phyloP scores from a whole-genome alignment of 2,797 vertebrate species.

The Macropus fuliginosus region DNA sequence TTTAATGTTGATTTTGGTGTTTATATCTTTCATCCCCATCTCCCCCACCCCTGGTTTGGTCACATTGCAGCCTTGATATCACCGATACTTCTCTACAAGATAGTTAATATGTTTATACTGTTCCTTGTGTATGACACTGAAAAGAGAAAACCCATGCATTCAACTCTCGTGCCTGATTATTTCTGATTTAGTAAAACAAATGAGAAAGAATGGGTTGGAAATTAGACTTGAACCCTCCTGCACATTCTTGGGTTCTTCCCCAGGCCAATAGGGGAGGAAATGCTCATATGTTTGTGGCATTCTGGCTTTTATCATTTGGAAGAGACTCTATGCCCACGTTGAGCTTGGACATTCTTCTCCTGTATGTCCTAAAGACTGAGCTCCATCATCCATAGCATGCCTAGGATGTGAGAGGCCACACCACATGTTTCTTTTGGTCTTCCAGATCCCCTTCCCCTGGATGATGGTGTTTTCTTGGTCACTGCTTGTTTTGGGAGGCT shows the following conservation, averaged over 20 bases:
- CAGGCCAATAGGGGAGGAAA: not conserved
- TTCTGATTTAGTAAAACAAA: slow-evolving; percentile 46
- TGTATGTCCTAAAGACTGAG: not conserved
- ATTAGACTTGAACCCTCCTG: not conserved
- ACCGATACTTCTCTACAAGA: not conserved
- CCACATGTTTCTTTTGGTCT: slow-evolving; percentile 1
- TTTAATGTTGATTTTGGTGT: not conserved
- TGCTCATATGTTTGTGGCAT: not conserved
- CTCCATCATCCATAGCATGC: not conserved
- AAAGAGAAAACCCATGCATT: slow-evolving; percentile 34
- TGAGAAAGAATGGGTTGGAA: slow-evolving; percentile 26
- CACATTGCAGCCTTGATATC: not conserved
- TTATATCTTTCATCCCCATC: not conserved
- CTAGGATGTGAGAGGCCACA: not conserved
- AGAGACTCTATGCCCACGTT: not conserved
- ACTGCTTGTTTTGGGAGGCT: slow-evolving; percentile 2
- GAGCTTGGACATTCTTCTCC: not conserved
- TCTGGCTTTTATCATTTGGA: slow-evolving; percentile 20
- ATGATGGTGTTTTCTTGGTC: slow-evolving; percentile 23
- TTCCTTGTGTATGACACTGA: slow-evolving; percentile 14
- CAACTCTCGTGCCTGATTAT: slow-evolving; percentile 43
- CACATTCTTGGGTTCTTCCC: not conserved
- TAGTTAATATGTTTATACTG: slow-evolving; percentile 30
- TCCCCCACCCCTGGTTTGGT: not conserved
- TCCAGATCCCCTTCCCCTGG: not conserved